Conservation (phyloP, 2,888 invertebrate genomes). For the Drosophila phalerata region DNA sequence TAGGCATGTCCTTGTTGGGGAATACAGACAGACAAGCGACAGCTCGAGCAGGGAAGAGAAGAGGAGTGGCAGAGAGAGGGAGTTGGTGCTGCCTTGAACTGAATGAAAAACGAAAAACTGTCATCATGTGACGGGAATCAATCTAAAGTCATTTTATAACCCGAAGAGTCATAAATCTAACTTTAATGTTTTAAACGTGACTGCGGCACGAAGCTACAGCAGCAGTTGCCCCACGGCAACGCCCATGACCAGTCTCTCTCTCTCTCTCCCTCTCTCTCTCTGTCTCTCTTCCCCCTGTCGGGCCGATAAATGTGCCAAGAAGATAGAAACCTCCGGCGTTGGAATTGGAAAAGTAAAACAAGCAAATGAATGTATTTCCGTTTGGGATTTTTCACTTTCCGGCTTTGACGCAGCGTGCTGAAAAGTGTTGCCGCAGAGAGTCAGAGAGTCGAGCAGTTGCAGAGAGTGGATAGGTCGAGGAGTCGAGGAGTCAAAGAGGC, state of each 20-base stretch:
- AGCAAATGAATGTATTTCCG: slow-evolving; percentile 83
- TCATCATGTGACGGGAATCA: slow-evolving; percentile 84
- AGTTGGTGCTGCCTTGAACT: slow-evolving; percentile 44
- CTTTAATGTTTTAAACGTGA: slow-evolving; percentile 84
- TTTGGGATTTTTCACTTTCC: slow-evolving; percentile 82
- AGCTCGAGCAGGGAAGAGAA: neutral
- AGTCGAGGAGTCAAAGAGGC: neutral
- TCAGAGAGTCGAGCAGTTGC: slow-evolving; percentile 10
- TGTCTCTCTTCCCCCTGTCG: neutral
- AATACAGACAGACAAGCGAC: slow-evolving; percentile 21
- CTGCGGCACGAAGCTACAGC: slow-evolving; percentile 72
- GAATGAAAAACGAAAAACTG: slow-evolving; percentile 75
- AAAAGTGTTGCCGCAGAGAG: slow-evolving; percentile 65
- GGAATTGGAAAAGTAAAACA: slow-evolving; percentile 80
- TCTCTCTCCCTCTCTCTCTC: neutral
- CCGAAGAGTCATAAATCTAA: slow-evolving; percentile 85
- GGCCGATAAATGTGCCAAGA: slow-evolving; percentile 24
- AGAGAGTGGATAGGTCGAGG: no score
- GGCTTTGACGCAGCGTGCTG: slow-evolving; percentile 64
- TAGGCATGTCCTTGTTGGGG: slow-evolving; percentile 47
- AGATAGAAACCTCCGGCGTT: slow-evolving; percentile 62
- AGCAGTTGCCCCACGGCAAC: slow-evolving; percentile 27
- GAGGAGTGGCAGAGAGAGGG: neutral
- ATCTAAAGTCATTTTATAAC: slow-evolving; percentile 84
- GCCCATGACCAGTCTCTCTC: slow-evolving; percentile 42